A percentile compares a stretch with the other conserved stretches of the same genome.
phyloP scores from a whole-genome alignment of 1,140 invertebrate genomes.

The Trichogramma pretiosum region DNA sequence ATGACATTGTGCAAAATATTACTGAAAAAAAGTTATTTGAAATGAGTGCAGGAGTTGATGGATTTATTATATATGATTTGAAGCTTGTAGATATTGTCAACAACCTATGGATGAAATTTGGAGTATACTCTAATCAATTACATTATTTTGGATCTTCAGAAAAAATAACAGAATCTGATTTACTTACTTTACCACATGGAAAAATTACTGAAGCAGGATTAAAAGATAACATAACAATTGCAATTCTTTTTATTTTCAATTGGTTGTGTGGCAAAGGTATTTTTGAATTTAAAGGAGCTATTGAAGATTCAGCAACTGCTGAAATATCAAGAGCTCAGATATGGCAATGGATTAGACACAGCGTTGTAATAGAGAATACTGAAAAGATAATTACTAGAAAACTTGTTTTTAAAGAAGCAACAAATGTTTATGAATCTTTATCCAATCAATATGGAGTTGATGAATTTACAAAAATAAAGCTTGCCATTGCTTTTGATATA shows the following conservation, averaged over 20 bases:
- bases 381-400: conserved; percentile 36
- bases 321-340: conserved; percentile 65
- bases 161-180: conserved; percentile 37
- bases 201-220: conserved; percentile 53
- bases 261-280: conserved; percentile 61
- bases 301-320: conserved; percentile 67
- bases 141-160: conserved; percentile 8
- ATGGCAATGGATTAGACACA: conserved; percentile 66
- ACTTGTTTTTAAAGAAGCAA: conserved; percentile 35
- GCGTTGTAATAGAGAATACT: conserved; percentile 40
- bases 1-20: conserved; percentile 39
- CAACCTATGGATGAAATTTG: conserved; percentile 42
- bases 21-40: conserved; percentile 49
- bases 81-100: conserved; percentile 51
- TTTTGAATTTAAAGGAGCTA: conserved; percentile 54
- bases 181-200: conserved; percentile 55
- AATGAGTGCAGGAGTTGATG: conserved; percentile 56
- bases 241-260: conserved; percentile 57
- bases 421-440: conserved; percentile 36
- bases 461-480: conserved; percentile 36
- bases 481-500: conserved; percentile 46
- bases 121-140: conserved; percentile 22
- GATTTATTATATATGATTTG: conserved; percentile 63
- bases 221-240: conserved; percentile 56
- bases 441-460: conserved; percentile 31